These are phyloP conservation scores for Aegotheles bennettii DNA, from an alignment of 2,113 vertebrate genomes.

Conservation along the genomic window DNA sequence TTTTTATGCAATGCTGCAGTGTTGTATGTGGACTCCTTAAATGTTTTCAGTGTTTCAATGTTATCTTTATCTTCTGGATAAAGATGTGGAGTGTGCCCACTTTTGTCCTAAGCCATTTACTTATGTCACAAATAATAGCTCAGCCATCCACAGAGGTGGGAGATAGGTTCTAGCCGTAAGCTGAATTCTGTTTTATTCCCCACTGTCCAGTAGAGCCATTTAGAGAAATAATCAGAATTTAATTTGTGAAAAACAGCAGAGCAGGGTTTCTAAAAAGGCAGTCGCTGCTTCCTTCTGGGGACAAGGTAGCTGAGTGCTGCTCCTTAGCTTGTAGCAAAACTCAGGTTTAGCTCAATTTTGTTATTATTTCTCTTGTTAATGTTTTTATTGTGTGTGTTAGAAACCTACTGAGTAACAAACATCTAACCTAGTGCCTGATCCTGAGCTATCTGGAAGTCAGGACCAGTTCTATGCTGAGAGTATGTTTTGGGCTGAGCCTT, in stretches of 20 bases:
- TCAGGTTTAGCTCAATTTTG: background rate
- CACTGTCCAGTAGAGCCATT: background rate
- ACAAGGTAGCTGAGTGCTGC: accelerated
- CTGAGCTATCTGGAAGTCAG: background rate
- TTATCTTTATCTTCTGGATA: background rate
- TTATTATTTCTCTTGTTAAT: background rate
- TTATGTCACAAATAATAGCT: background rate
- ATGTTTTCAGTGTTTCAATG: background rate
- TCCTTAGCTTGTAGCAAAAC: background rate
- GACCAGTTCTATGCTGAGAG: background rate
- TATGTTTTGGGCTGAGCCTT: background rate
- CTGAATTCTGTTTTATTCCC: background rate
- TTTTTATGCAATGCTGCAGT: background rate
- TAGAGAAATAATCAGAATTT: background rate
- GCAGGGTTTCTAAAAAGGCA: background rate
- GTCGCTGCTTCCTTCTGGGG: accelerated
- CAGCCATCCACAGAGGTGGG: background rate
- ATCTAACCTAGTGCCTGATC: background rate
- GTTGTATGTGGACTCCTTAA: background rate
- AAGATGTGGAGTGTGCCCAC: background rate
- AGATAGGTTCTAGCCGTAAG: background rate
- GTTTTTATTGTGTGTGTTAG: accelerated
- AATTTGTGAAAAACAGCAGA: background rate
- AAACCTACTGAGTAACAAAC: background rate
- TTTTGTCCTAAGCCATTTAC: background rate